A percentile compares a stretch with the other conserved stretches of the same genome.
Conservation (phyloP, 2,797 vertebrate species). For the Oreonectes daqikongensis region DNA sequence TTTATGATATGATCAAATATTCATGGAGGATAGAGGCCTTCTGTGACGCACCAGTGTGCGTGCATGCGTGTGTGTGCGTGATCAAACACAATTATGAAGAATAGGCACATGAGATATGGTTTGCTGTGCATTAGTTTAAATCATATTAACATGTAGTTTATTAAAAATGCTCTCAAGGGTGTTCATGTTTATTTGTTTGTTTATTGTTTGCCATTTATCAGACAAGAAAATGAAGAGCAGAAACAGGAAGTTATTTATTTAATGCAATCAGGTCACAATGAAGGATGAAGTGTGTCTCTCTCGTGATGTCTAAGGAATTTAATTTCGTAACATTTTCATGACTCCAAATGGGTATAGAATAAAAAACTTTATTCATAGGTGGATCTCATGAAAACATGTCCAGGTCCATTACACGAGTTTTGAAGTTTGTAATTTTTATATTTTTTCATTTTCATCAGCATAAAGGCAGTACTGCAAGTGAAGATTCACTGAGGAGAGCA, state of each 20-base stretch:
- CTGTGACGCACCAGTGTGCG: neutral
- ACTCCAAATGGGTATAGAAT: too few species aligned
- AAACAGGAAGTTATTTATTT: neutral
- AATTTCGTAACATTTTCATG: neutral
- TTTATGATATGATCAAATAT: slow-evolving; percentile 49
- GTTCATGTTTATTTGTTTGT: neutral
- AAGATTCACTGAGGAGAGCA: too few species aligned
- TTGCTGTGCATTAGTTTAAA: slow-evolving; percentile 58
- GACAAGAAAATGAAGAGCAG: neutral
- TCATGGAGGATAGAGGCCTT: slow-evolving; percentile 42
- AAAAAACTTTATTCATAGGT: too few species aligned
- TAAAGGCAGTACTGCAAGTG: too few species aligned
- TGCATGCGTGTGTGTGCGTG: neutral
- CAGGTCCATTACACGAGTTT: too few species aligned
- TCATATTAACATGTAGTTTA: slow-evolving; percentile 62
- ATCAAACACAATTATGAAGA: slow-evolving; percentile 18
- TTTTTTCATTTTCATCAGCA: too few species aligned
- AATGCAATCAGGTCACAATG: neutral
- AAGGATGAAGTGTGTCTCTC: neutral
- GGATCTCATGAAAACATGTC: neutral
- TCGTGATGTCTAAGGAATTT: neutral
- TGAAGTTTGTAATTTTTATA: too few species aligned
- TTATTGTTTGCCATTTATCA: neutral
- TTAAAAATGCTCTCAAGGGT: slow-evolving; percentile 54
- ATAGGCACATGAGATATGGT: slow-evolving; percentile 13